Evolutionary conservation across 2,797 vertebrate genomes (phyloP), one percentile per base, ranked within the genome.

Genomic region (Aphelocoma californica): DNA sequence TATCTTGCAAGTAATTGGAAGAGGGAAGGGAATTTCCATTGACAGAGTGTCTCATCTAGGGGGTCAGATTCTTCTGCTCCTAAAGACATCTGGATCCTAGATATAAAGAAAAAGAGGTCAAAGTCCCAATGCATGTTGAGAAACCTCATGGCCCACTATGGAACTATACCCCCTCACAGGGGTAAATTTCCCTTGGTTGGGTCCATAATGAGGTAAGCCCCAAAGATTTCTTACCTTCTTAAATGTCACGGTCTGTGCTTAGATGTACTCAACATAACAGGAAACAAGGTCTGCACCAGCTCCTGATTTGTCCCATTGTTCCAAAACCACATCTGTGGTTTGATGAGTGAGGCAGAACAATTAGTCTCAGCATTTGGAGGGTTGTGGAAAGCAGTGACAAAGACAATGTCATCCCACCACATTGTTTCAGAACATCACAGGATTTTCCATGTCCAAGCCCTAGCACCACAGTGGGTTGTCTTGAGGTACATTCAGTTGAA

Each of bases 171-270:
- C 26, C 38, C n/a, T 65, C 2, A 3, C 56, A 91, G 36, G 36
- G 48, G 4, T 48, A 50, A n/a, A n/a, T 51, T 83, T 78, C 73
- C 25, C 10, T 26, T 28, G 32, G 18, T 6, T 90, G 38, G n/a
- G n/a, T 7, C 14, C 32, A 45, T 78, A 53, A 51, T n/a, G 21
- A 75, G 17, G 26, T n/a, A 66, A 93, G 62, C 5, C 0, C 6
- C 15, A 50, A 90, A 93, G 13, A 45, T 34, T 73, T 86, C 88
- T 93, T 78, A 94, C 93, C 83, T 95, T 38, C 21, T 85, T 64
- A 61, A 50, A 70, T 48, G 48, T 29, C 29, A 26, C 0, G 0
- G 32, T 50, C 83, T 24, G 6, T 31, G 56, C 32, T 81, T n/a
- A 54, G 34, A 28, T 21, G 20, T 61, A 65, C 19, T 83, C 50